These are phyloP conservation scores for Chamaea fasciata DNA, from an alignment of 2,113 vertebrate genomes.

Conservation along the genomic window DNA sequence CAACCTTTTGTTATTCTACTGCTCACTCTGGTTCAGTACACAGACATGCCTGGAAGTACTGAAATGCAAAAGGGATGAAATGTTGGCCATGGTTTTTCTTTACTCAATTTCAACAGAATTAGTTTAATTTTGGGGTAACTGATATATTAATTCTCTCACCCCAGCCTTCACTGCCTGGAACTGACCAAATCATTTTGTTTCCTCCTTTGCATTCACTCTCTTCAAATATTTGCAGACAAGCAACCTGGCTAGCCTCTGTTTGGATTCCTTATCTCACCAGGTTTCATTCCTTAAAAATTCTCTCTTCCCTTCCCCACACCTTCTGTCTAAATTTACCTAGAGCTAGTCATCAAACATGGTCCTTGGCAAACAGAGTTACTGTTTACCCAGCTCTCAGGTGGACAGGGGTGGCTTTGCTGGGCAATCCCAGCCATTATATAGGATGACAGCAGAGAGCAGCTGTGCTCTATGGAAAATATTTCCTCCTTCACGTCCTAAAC, in stretches of 20 bases:
- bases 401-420: neutral
- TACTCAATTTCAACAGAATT: neutral
- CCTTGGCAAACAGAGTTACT: neutral
- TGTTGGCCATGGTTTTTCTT: neutral
- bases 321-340: neutral
- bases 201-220: neutral
- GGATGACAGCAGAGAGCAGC: constrained; percentile 1
- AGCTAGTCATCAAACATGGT: neutral
- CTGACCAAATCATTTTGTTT: neutral
- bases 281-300: neutral
- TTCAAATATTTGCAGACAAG: constrained; percentile 43
- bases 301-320: neutral
- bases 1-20: neutral
- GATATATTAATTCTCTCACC: neutral
- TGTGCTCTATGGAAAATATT: neutral
- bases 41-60: neutral
- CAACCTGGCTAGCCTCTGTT: neutral
- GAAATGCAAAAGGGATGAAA: neutral
- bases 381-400: neutral
- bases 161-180: neutral
- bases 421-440: neutral
- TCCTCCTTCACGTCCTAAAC: neutral
- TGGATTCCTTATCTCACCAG: constrained; percentile 16
- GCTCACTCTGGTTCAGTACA: neutral
- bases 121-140: neutral